Base-by-base conservation (phyloP, 2,797 vertebrate genomes). In the Anas capensis region DNA sequence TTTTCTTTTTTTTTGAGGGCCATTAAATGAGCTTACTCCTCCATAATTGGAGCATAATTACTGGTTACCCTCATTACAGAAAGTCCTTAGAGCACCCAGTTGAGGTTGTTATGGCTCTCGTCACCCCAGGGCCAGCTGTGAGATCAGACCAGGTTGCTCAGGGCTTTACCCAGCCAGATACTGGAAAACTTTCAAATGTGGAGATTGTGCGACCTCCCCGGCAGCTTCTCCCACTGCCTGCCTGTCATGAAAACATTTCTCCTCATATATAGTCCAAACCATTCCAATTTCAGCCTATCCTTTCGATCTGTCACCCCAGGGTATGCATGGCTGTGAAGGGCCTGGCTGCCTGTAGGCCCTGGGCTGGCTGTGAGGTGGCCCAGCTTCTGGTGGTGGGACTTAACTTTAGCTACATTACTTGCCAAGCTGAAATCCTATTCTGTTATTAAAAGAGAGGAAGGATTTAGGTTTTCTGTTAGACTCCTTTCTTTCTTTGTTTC, bases 261-360 rank as follows among this genome's bases (percentile, higher is more conserved):
- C 7, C 21, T 33, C 34, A 3, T 23, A 56, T 21, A 31, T 57
- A 33, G 8, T 3, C 17, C 49, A 34, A 68, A 33, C 5, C 16
- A 51, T 9, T 75, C 23, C 73, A 34, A 38, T 76, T 88, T 80
- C 15, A 48, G 6, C 8, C 49, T 64, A 36, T 36, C 62, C 6
- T 20, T 72, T 10, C 46, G 71, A 14, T 14, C 26, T 79, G 14
- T 17, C 42, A 46, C 4, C 5, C 10, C 21, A 11, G 48, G 23
- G 40, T 34, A 33, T 5, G 13, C 12, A 29, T 26, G 31, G 20
- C 31, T 80, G 12, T 36, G 53, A 49, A 70, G 27, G 8, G 4
- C 33, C 44, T 0, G 1, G 31, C n/a, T 38, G 8, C 8, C 40
- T 2, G 1, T 8, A 58, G 48, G 38, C 40, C 56, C 49, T 27